A percentile compares a stretch with the other conserved stretches of the same genome.
Conservation (phyloP, 2,888 invertebrate species). For the Drosophila emarginata region DNA sequence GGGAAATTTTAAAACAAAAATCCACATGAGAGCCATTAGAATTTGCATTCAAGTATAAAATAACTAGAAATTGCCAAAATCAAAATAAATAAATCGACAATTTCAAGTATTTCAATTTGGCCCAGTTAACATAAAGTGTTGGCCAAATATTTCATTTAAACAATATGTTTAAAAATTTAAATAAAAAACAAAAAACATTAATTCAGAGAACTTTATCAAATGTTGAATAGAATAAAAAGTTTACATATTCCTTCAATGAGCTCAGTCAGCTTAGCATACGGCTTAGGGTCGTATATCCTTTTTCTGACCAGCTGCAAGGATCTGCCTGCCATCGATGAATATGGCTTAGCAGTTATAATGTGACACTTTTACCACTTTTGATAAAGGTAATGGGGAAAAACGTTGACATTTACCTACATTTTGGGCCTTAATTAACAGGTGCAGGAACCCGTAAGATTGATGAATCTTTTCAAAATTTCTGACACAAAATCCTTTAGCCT, state of each 20-base stretch:
- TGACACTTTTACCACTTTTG: constrained; percentile 50
- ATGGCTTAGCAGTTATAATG: constrained; percentile 45
- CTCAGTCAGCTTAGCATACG: constrained; percentile 9
- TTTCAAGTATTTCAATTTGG: constrained; percentile 38
- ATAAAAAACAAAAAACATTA: not conserved
- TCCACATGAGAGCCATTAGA: constrained; percentile 56
- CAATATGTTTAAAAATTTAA: not conserved
- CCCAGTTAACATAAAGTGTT: constrained; percentile 47
- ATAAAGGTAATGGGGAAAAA: constrained; percentile 55
- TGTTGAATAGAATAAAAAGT: constrained; percentile 28
- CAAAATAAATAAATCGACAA: constrained; percentile 20
- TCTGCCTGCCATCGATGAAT: constrained; percentile 24
- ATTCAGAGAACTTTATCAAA: no score
- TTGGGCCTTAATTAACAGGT: constrained; percentile 62
- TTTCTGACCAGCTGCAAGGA: constrained; percentile 23
- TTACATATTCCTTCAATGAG: not conserved
- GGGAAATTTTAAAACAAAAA: constrained; percentile 27
- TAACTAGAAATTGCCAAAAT: no score
- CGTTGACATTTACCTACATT: constrained; percentile 42
- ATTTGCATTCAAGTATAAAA: constrained; percentile 52
- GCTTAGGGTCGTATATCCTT: constrained; percentile 17
- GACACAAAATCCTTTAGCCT: constrained; percentile 40
- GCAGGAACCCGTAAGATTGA: constrained; percentile 53
- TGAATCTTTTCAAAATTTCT: constrained; percentile 55
- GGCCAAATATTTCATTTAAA: constrained; percentile 44